phyloP scores from a whole-genome alignment of 2,113 vertebrate species.

The Capreolus pygargus region DNA sequence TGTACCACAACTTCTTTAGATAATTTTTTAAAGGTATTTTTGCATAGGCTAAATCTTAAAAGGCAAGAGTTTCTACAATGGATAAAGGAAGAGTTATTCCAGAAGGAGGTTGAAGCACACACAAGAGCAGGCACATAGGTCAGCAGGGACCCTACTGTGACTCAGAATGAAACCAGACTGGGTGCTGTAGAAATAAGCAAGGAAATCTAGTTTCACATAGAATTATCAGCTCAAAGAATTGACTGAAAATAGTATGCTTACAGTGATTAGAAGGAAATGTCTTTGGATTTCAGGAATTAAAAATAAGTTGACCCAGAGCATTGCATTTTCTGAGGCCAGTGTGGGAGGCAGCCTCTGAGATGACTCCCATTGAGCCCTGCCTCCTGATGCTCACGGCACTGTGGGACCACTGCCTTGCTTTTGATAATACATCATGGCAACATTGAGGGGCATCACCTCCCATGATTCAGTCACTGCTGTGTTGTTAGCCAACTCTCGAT shows the following conservation, averaged over 20 bases:
- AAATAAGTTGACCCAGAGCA: neutral
- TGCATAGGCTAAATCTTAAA: neutral
- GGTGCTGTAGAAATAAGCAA: neutral
- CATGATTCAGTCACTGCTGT: neutral
- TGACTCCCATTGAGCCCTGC: neutral
- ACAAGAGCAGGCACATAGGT: neutral
- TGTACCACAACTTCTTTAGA: neutral
- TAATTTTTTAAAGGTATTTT: neutral
- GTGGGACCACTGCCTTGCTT: neutral
- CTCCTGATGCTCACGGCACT: neutral
- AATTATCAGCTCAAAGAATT: neutral
- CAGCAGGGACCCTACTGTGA: neutral
- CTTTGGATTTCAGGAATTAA: neutral
- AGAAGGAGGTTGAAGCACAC: neutral
- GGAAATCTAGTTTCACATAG: neutral
- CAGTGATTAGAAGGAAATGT: neutral
- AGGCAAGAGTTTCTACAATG: neutral
- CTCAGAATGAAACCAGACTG: neutral
- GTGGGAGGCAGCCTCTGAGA: neutral
- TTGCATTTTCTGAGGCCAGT: neutral
- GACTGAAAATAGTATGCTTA: neutral
- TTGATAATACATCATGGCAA: neutral
- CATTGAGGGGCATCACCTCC: neutral
- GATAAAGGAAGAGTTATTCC: neutral
- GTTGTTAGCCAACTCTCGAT: neutral